Evolutionary conservation across 2,113 vertebrate genomes (phyloP), one percentile per base, ranked within the genome.

Genomic region (Onychostoma macrolepis): DNA sequence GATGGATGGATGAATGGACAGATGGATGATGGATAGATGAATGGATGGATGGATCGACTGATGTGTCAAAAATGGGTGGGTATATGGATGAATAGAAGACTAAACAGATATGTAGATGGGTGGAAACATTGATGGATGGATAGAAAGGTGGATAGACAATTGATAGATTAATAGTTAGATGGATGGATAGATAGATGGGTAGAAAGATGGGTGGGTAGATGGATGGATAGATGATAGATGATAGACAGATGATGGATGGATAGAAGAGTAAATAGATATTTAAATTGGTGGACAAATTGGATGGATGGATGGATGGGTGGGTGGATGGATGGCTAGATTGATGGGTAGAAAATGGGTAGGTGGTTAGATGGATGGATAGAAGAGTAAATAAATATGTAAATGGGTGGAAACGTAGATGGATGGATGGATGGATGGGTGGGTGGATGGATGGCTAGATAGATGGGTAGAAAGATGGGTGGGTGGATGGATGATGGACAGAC

Each of bases 11-110:
- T 26, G 4, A 4, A 61, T 50, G 13, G 56, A 13, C 28, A 0
- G 61, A 65, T 4, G 0, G 10, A 63, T 26, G 8, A 28, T 2
- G 0, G 4, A 65, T 2, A 4, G n/a, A 15, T 1, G 0, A 1
- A 65, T 65, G 1, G 61, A 28, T 4, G 12, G 61, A 63, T 10
- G 9, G 53, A 56, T 24, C 2, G 53, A 45, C 8, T 9, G 43
- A 45, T 45, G 43, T 2, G 33, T 36, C 3, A 3, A 43, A 43
- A 2, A 48, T 48, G 11, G 45, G 7, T 61, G 2, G 21, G 7
- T 61, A 4, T 0, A 61, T n/a, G 1, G 24, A 61, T 26, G 1
- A 1, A 63, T 26, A 2, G 21, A 26, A n/a, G 11, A 26, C 2
- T 5, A 26, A 13, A 28, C 12, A 5, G n/a, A 28, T 28, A 28